Evolutionary conservation across 1,140 invertebrate genomes (phyloP).

Genomic region (Habropoda laboriosa): DNA sequence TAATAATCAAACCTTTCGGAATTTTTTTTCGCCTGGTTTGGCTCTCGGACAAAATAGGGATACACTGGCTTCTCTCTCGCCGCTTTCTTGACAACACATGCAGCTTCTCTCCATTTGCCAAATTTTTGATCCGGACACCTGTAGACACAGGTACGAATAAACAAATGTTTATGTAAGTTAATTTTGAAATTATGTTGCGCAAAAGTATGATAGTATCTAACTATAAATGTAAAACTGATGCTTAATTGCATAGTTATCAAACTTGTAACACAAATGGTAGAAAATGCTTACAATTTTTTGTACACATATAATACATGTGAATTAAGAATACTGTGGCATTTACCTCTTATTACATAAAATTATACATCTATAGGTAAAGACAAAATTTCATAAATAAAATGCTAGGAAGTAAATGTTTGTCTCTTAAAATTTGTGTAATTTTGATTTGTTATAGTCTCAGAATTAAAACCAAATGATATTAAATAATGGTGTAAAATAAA

Average conservation of each 20-base stretch:
- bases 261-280: not conserved
- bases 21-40: conserved; percentile 91
- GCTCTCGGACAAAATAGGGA: conserved; percentile 94
- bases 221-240: not conserved
- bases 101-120: conserved; percentile 98
- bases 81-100: conserved; percentile 97
- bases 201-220: not conserved
- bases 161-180: not conserved
- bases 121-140: conserved; percentile 97
- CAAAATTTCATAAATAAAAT: not conserved
- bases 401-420: not conserved
- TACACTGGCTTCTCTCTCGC: conserved; percentile 94
- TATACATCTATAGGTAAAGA: not conserved
- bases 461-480: not conserved
- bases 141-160: conserved; percentile 57
- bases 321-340: not conserved
- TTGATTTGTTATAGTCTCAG: not conserved
- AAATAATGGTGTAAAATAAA: not conserved
- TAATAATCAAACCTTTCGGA: conserved; percentile 87
- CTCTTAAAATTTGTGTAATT: not conserved
- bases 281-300: not conserved
- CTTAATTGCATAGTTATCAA: not conserved
- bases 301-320: not conserved
- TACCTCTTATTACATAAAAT: not conserved
- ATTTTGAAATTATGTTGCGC: not conserved